Evolutionary conservation across 2,888 invertebrate genomes (phyloP).

Genomic region (Catocala fraxini): DNA sequence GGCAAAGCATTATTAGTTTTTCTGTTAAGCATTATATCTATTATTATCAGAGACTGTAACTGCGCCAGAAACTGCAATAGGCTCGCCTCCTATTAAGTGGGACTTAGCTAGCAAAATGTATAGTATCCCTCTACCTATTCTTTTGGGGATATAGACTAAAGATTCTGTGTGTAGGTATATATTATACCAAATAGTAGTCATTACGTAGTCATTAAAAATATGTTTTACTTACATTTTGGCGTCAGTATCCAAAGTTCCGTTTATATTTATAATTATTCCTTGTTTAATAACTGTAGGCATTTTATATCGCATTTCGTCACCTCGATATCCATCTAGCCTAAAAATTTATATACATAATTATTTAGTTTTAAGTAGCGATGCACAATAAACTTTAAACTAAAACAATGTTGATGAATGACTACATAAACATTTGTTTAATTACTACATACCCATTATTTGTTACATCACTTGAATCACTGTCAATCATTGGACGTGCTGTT

Average conservation of each 20-base stretch:
- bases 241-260: constrained; percentile 37
- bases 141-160: too few species aligned
- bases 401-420: background rate
- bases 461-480: constrained; percentile 23
- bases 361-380: background rate
- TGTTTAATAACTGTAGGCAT: constrained; percentile 39
- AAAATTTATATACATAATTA: constrained; percentile 15
- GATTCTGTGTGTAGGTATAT: too few species aligned
- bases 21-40: too few species aligned
- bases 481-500: constrained; percentile 49
- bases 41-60: too few species aligned
- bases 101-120: too few species aligned
- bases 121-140: too few species aligned
- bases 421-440: too few species aligned
- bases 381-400: too few species aligned
- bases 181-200: background rate
- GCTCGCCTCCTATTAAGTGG: too few species aligned
- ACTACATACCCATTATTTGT: constrained; percentile 39
- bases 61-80: too few species aligned
- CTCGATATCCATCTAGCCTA: constrained; percentile 20
- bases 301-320: constrained; percentile 12
- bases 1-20: too few species aligned
- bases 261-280: constrained; percentile 31
- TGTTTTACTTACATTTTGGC: constrained; percentile 41
- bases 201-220: background rate